Evolutionary conservation across 2,888 invertebrate genomes (phyloP), one percentile per base, ranked within the genome.

Genomic region (Callimorpha dominula): DNA sequence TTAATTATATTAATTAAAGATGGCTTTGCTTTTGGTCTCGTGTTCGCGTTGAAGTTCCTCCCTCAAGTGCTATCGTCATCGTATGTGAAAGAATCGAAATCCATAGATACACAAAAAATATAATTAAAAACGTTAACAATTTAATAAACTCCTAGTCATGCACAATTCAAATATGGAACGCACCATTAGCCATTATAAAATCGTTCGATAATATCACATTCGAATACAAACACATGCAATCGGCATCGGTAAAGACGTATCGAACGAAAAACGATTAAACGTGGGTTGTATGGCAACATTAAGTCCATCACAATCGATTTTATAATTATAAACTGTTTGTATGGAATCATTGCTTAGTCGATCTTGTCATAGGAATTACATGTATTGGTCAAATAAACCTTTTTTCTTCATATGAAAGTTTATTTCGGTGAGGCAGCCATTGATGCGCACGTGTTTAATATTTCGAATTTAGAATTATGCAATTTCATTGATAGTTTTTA

Each of bases 181-280:
- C 15, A 79, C 65, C 67, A 73, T 77, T 68, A 57, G 68, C 80
- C 81, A 81, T 84, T 78, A 79, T 75, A 78, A 76, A 80, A 81
- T 82, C 80, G 78, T 79, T 50, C 57, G 63, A 76, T 81, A 82
- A 80, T 78, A 77, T 74, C 73, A 67, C 60, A 74, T 78, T 76
- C 76, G 78, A 78, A 70, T 76, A 81, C 78, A 80, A 86, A 77
- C 74, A 78, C 80, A 73, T 72, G 79, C 79, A 79, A 86, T 84
- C 78, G 79, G 70, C 66, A 78, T 83, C 80, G 80, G 81, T 84
- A 84, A 79, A 85, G 84, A 80, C 78, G 67, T 82, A 85, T 85
- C 83, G 80, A 85, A 83, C 80, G 78, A 81, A 81, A 78, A 82
- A 80, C 80, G 81, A 81, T 81, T 78, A 78, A 76, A 82, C 76